These are phyloP conservation scores for Macrophya annulata DNA, from an alignment of 2,888 invertebrate genomes.

Conservation along the genomic window DNA sequence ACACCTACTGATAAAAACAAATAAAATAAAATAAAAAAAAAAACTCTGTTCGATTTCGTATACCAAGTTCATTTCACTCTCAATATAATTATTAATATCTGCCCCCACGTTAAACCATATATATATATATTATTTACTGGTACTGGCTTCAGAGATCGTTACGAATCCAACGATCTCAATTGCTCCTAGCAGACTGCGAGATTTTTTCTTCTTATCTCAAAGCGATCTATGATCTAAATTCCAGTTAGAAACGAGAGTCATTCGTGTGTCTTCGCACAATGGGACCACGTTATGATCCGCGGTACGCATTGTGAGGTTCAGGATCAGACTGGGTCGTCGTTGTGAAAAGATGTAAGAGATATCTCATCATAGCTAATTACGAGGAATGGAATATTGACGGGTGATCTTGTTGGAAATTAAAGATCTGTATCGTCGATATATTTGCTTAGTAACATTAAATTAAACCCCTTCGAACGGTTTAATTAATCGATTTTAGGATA, in stretches of 20 bases:
- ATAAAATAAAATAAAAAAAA: no score
- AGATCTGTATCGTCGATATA: conserved; percentile 74
- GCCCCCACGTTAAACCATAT: not conserved
- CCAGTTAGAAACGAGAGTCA: not conserved
- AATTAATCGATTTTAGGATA: conserved; percentile 72
- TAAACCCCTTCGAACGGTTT: conserved; percentile 71
- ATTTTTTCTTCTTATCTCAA: not conserved
- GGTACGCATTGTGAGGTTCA: not conserved
- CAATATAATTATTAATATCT: conserved; percentile 33
- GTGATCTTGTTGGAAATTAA: conserved; percentile 69
- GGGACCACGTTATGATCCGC: conserved; percentile 1
- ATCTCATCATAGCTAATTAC: conserved; percentile 71
- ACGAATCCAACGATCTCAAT: not conserved
- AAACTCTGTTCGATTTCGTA: conserved; percentile 8
- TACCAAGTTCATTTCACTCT: conserved; percentile 3
- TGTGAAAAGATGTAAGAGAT: conserved; percentile 59
- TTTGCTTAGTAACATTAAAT: conserved; percentile 72
- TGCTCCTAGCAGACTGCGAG: not conserved
- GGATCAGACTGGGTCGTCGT: not conserved
- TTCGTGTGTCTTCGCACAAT: not conserved
- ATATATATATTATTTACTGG: not conserved
- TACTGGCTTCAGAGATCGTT: not conserved
- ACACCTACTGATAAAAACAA: conserved; percentile 31
- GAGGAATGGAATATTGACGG: conserved; percentile 57
- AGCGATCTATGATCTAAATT: not conserved